Evolutionary conservation across 2,797 vertebrate genomes (phyloP), one percentile per base, ranked within the genome.

Genomic region (Myripristis murdjan): DNA sequence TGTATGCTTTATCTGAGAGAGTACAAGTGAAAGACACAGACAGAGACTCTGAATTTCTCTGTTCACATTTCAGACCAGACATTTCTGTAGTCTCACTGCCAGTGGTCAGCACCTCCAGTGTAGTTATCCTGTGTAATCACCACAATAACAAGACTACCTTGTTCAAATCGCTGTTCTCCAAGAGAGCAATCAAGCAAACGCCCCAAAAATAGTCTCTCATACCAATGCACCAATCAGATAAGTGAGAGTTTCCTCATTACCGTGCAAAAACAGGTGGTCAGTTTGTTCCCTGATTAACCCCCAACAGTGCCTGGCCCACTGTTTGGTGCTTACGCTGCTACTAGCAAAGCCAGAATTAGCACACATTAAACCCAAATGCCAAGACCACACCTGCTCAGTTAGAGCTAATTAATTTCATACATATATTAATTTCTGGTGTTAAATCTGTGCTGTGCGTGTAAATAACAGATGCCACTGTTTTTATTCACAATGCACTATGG

Each of bases 251-350:
- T 82, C 80, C 81, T 86, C 66, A 57, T 85, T 20, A 20, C 70
- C 73, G 76, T 76, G 73, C 72, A 83, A 64, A 89, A 90, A 86
- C 87, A 90, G 88, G 84, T 89, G 90, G 90, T 85, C 86, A 84
- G 85, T 91, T 86, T 89, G 87, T 83, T 87, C 82, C 83, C 73
- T 84, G 86, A 88, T 91, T 89, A 89, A 82, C 87, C 89, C 82
- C 83, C 82, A 39, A 51, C 81, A 18, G 82, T 24, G 79, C 68
- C 73, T 82, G 84, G 83, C 82, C 73, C 10, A 23, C 75, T 63
- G 60, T 68, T 71, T 37, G 2, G 65, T 70, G 75, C 77, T 81
- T 79, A 72, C 52, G 47, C 64, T 61, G 73, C 61, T 64, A 60
- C 62, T 44, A 46, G 60, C 56, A 64, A 76, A 54, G 77, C 60